Percentiles rank a stretch among this genome's conserved stretches.
phyloP scores from a whole-genome alignment of 1,140 invertebrate genomes.

The Lordiphosa clarofinis region DNA sequence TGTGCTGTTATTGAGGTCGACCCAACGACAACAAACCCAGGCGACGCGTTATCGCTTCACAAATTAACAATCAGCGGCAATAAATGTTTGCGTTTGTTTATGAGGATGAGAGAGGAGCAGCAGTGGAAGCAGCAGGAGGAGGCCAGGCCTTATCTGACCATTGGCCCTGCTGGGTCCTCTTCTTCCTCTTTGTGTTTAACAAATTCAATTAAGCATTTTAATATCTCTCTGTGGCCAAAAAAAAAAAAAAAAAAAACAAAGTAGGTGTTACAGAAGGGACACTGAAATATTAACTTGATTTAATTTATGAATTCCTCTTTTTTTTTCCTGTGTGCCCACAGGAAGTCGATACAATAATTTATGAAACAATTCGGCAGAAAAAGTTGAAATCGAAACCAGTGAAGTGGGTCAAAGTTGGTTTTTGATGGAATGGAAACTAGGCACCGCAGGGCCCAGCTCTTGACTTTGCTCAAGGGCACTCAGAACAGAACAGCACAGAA shows the following conservation, averaged over 20 bases:
- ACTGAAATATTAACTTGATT: conserved; percentile 78
- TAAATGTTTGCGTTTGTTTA: conserved; percentile 79
- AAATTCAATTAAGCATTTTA: conserved; percentile 79
- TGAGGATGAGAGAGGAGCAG: conserved; percentile 18
- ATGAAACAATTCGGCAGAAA: conserved; percentile 19
- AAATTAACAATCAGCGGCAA: conserved; percentile 79
- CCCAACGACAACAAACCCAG: conserved; percentile 12
- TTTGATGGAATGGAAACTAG: conserved; percentile 3
- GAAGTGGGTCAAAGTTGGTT: conserved; percentile 40
- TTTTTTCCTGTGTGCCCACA: conserved; percentile 16
- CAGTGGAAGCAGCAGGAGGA: conserved; percentile 8
- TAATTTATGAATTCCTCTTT: conserved; percentile 69
- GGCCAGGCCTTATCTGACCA: conserved; percentile 28
- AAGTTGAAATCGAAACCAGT: neutral
- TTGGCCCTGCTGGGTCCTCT: conserved; percentile 13
- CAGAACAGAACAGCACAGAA: conserved; percentile 3
- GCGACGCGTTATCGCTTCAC: conserved; percentile 74
- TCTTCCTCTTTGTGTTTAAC: conserved; percentile 54
- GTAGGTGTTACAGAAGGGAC: conserved; percentile 67
- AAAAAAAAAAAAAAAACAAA: no score
- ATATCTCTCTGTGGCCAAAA: conserved; percentile 42
- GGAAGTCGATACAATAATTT: conserved; percentile 41
- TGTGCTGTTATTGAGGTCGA: conserved; percentile 32
- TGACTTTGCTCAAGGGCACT: conserved; percentile 61
- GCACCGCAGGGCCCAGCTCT: neutral